phyloP scores from a whole-genome alignment of 2,888 invertebrate genomes.

The Tanytarsus gracilentus region DNA sequence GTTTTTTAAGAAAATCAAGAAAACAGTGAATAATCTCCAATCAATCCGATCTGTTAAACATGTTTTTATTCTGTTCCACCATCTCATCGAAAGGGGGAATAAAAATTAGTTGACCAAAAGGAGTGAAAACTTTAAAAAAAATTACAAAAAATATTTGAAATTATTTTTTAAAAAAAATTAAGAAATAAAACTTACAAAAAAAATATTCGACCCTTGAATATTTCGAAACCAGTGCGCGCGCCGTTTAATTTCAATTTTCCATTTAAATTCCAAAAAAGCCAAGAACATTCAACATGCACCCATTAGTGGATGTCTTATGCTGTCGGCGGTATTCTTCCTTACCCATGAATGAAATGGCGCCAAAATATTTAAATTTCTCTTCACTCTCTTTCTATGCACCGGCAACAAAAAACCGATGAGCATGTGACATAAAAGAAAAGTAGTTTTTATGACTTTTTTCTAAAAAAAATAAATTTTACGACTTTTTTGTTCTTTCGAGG shows the following conservation, averaged over 20 bases:
- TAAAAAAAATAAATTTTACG: not conserved
- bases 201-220: too few relatives aligned
- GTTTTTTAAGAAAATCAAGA: not conserved
- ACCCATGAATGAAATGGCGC: conserved; percentile 11
- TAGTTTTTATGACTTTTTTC: conserved; percentile 1
- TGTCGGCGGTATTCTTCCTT: too few relatives aligned
- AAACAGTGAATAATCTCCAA: conserved; percentile 7
- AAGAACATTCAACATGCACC: conserved; percentile 4
- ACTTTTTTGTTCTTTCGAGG: not conserved
- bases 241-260: conserved; percentile 23
- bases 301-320: too few relatives aligned
- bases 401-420: too few relatives aligned
- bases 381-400: not conserved
- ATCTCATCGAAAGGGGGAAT: too few relatives aligned
- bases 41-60: conserved; percentile 25
- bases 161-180: not conserved
- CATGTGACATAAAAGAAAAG: conserved; percentile 1
- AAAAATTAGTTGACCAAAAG: too few relatives aligned
- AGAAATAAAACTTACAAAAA: not conserved
- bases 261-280: conserved; percentile 21
- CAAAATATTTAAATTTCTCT: conserved; percentile 21
- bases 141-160: not conserved
- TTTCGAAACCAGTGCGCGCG: conserved; percentile 5
- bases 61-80: not conserved
- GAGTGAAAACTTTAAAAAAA: too few relatives aligned